phyloP scores from a whole-genome alignment of 2,797 vertebrate genomes.

The Chromis chromis region DNA sequence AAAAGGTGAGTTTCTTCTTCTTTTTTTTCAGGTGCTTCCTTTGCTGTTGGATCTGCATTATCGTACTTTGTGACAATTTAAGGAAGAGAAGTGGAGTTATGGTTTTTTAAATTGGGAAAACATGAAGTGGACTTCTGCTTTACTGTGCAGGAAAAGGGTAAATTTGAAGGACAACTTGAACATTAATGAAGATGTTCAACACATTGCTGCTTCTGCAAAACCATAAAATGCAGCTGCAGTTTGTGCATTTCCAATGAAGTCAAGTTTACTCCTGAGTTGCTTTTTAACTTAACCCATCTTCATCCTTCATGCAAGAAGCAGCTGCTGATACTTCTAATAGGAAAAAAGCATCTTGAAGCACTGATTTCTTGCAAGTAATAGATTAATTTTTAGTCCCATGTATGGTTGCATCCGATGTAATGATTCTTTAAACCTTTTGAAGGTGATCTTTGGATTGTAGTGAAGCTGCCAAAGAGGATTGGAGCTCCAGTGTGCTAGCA shows the following conservation, averaged over 20 bases:
- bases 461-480: conserved; percentile 65
- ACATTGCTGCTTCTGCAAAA: not conserved
- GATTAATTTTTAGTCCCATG: not conserved
- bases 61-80: not conserved
- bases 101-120: not conserved
- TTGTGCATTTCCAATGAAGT: not conserved
- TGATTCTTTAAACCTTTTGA: conserved; percentile 52
- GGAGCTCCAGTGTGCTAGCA: conserved; percentile 38
- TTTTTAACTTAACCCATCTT: not conserved
- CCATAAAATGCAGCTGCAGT: not conserved
- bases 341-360: not conserved
- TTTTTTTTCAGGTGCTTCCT: conserved; percentile 4
- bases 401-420: not conserved
- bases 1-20: conserved; percentile 73
- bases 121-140: not conserved
- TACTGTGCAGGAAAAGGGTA: not conserved
- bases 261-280: not conserved
- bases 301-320: too few relatives aligned
- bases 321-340: not conserved
- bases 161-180: not conserved
- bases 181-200: not conserved
- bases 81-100: not conserved
- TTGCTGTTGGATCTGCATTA: not conserved
- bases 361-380: not conserved
- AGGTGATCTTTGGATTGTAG: conserved; percentile 66